phyloP scores from a whole-genome alignment of 2,113 vertebrate genomes.

The Noctilio leporinus region DNA sequence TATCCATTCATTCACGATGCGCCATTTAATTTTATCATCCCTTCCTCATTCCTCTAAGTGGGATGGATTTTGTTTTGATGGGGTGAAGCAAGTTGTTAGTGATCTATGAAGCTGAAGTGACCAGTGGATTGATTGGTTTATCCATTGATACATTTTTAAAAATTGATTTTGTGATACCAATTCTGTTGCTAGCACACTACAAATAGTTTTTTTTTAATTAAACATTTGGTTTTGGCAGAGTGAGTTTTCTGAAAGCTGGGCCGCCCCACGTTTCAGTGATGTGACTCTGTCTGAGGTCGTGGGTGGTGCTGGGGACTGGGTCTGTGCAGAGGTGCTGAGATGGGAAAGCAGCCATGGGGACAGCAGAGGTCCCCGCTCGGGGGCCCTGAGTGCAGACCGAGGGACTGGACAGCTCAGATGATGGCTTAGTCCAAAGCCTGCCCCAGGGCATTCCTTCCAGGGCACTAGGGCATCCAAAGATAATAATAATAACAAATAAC shows the following conservation, averaged over 20 bases:
- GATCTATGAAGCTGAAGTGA: not conserved
- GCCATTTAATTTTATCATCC: not conserved
- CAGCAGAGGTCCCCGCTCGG: fast-evolving
- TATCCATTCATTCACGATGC: fast-evolving
- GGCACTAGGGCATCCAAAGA: not conserved
- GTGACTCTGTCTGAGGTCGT: not conserved
- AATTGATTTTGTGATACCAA: not conserved
- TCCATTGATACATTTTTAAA: not conserved
- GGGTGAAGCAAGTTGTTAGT: not conserved
- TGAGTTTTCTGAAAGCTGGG: not conserved
- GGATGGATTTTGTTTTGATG: slow-evolving; percentile 39
- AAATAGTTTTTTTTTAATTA: not conserved
- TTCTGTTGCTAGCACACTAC: not conserved
- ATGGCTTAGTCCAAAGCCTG: not conserved
- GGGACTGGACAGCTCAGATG: not conserved
- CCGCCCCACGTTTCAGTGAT: not conserved
- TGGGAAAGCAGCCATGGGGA: fast-evolving
- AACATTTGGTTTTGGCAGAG: not conserved
- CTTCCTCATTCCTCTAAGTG: not conserved
- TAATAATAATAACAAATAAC: not conserved
- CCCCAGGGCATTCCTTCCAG: not conserved
- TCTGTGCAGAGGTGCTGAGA: not conserved
- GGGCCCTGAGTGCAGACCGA: not conserved
- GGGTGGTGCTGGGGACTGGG: too few relatives aligned
- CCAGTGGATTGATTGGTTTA: not conserved